Conservation (phyloP, 2,888 invertebrate species). For the Azorinus chamasolen region DNA sequence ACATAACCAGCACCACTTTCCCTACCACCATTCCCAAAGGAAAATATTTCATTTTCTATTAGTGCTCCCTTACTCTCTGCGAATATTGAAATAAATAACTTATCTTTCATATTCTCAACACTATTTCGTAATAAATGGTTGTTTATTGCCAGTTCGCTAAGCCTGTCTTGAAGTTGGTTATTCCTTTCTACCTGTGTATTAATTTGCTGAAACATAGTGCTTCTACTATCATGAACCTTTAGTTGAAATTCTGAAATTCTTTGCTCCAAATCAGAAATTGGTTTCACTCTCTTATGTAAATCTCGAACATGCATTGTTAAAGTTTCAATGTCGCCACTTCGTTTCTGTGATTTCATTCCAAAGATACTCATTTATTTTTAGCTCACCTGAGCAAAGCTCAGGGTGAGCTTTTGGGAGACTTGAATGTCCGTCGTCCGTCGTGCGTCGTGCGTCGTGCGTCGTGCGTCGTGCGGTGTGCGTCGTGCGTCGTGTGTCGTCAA, state of each 20-base stretch:
- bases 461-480: too few relatives aligned
- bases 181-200: slow-evolving; percentile 26
- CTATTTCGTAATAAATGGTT: slow-evolving; percentile 24
- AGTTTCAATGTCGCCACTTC: slow-evolving; percentile 13
- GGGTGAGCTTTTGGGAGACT: too few relatives aligned
- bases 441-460: too few relatives aligned
- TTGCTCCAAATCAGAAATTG: slow-evolving; percentile 18
- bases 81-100: slow-evolving; percentile 33
- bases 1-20: slow-evolving; percentile 40
- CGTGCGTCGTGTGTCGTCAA: too few relatives aligned
- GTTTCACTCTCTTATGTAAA: slow-evolving; percentile 29
- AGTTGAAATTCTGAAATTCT: slow-evolving; percentile 22
- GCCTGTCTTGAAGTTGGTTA: slow-evolving; percentile 11
- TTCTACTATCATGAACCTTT: slow-evolving; percentile 23
- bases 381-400: too few relatives aligned
- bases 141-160: slow-evolving; percentile 13
- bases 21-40: slow-evolving; percentile 43
- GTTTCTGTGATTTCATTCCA: slow-evolving; percentile 13
- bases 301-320: slow-evolving; percentile 18
- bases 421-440: too few relatives aligned
- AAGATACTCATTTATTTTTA: slow-evolving; percentile 33
- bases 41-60: slow-evolving; percentile 27
- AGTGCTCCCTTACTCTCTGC: slow-evolving; percentile 37
- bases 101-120: slow-evolving; percentile 27
- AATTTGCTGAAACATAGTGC: slow-evolving; percentile 14